Evolutionary conservation across 2,797 vertebrate species (phyloP), one percentile per base, ranked within the genome.

Genomic region (Bufotes viridis): DNA sequence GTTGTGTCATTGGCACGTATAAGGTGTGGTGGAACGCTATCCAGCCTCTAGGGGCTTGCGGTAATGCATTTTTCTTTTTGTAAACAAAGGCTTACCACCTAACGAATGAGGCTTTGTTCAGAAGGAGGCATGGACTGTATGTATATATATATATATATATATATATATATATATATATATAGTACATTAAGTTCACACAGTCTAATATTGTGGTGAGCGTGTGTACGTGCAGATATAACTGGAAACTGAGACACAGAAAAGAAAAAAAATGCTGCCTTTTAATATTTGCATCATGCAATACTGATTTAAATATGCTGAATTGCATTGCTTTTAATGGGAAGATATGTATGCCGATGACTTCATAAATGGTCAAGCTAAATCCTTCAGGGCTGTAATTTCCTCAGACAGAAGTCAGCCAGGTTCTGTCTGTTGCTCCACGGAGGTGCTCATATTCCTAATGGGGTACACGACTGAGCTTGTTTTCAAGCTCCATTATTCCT

Each of bases 1-100:
- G 95, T 90, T 91, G 89, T 95, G 94, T 96, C 94, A 94, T 95
- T 97, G 96, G 97, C 96, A 97, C 96, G 94, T 96, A 96, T 97
- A 97, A 94, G 92, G 94, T 94, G 93, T 95, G 94, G 93, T 95
- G 94, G 93, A 95, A 94, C 94, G 93, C 92, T 96, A 94, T 93
- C 96, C 93, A 95, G 95, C 92, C 94, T 95, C 93, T 95, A 96
- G 96, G 94, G 90, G 92, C 94, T 92, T 91, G 92, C 92, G 91
- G 89, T 91, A 92, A 81, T 76, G 51, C 24, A 18, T 13, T 94
- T 95, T 93, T 94, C 95, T 93, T 94, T 95, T 93, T 55, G 95
- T 97, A 97, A 98, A 98, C 96, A 96, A 96, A 96, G 65, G 90
- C 92, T 92, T 94, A 94, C 95, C 94, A 96, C 92, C 96, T 95